Conservation (phyloP, 2,113 vertebrate species). For the Varanus komodoensis region DNA sequence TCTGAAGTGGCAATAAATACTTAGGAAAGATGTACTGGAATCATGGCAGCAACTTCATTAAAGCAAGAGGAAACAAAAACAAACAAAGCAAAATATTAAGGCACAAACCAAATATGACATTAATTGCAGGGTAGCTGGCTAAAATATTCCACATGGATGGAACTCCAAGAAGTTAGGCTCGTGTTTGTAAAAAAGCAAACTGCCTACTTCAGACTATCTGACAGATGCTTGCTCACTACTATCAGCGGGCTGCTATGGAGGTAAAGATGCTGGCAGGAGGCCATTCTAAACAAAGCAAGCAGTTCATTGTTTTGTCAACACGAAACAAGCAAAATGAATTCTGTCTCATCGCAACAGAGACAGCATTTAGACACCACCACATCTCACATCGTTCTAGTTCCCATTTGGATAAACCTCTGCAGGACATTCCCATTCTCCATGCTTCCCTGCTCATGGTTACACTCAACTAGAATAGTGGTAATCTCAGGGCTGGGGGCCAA, state of each 20-base stretch:
- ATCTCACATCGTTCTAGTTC: background rate
- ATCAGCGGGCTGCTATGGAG: background rate
- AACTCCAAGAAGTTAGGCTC: background rate
- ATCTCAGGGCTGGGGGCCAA: too few relatives aligned
- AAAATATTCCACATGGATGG: background rate
- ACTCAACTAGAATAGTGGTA: too few relatives aligned
- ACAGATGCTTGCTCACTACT: background rate
- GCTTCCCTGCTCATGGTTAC: too few relatives aligned
- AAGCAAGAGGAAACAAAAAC: background rate
- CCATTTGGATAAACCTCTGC: too few relatives aligned
- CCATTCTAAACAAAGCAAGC: background rate
- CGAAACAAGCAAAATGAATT: background rate
- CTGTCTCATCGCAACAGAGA: background rate
- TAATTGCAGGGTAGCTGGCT: background rate
- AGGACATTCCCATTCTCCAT: too few relatives aligned
- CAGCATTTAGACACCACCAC: background rate
- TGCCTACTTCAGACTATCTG: background rate
- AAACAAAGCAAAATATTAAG: too few relatives aligned
- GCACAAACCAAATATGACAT: background rate
- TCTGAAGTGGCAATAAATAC: conserved; percentile 4
- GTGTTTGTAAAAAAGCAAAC: background rate
- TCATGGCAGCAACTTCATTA: background rate
- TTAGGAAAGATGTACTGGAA: background rate
- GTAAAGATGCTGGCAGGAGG: background rate
- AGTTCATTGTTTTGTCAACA: background rate